Base-by-base conservation (phyloP, 2,888 invertebrate genomes). In the Cheilosia soror region DNA sequence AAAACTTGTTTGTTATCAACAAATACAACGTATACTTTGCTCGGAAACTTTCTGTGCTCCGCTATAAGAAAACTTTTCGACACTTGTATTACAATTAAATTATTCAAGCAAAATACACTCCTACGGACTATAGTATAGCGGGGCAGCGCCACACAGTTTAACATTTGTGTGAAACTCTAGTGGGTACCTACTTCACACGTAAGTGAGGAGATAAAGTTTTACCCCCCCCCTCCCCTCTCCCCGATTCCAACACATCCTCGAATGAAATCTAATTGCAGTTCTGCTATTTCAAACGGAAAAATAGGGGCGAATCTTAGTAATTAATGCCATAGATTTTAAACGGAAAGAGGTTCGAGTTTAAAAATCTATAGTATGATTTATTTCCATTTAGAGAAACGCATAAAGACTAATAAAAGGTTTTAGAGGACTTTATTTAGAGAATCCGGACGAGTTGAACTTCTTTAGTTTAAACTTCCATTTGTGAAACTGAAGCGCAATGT, bases 1-100 rank as follows among this genome's bases (percentile, higher is more conserved):
- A 78, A 73, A 83, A 78, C 82, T 83, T 83, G 78, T 78, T 78
- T 72, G 72, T 66, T 68, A 78, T 78, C 72, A 78, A 72, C 82
- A 68, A 78, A 77, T 71, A 75, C 55, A 63, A 69, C 33, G 49
- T 33, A 31, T 53, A 76, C 69, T 53, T 58, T 55, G 53, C 7
- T 33, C 0, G 51, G 9, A 68, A 83, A 83, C 66, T 83, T 83
- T 27, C 4, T 83, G 29, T n/a, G 37, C 58, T 65, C 60, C n/a
- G 53, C 53, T 82, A 44, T 72, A 82, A 66, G 78, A 68, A 78
- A 82, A 82, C 82, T 78, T 82, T 78, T 37, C 77, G 49, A 78
- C 78, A 66, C 71, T 83, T 68, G 49, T 73, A 60, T 69, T 78
- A 84, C 69, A 79, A 79, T 84, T 79, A 79, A 84, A 75, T 84